Conservation (phyloP, 1,140 invertebrate species). For the Psilanteris sp. region DNA sequence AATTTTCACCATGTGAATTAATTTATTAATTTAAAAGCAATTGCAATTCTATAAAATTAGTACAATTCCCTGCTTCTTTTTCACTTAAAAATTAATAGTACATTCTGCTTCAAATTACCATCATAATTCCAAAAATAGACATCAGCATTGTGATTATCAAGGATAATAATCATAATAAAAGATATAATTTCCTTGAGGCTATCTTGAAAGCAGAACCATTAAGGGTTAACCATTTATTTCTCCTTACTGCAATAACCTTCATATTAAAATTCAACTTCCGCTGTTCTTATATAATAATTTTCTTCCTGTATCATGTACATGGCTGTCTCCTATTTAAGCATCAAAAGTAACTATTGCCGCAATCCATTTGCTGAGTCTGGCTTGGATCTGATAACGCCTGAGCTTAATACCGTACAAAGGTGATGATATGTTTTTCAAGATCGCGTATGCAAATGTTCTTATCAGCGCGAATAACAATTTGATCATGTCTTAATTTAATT, state of each 20-base stretch:
- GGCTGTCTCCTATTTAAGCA: slow-evolving; percentile 46
- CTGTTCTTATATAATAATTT: slow-evolving; percentile 24
- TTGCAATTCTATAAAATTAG: no score
- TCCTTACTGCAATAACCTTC: neutral
- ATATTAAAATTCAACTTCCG: slow-evolving; percentile 42
- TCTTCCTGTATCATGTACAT: slow-evolving; percentile 23
- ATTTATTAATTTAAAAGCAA: no score
- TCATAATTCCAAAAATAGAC: neutral
- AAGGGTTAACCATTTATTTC: slow-evolving; percentile 13
- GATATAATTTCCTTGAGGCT: slow-evolving; percentile 8
- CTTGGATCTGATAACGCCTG: slow-evolving; percentile 30
- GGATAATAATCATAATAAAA: slow-evolving; percentile 1
- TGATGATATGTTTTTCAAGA: slow-evolving; percentile 52
- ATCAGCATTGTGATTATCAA: neutral
- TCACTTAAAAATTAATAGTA: neutral
- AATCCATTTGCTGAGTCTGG: slow-evolving; percentile 39
- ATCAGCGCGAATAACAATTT: slow-evolving; percentile 48
- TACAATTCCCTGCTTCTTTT: no score
- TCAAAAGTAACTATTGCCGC: slow-evolving; percentile 45
- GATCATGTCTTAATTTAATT: slow-evolving; percentile 51
- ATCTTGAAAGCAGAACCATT: slow-evolving; percentile 11
- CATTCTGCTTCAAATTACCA: neutral
- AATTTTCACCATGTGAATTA: no score
- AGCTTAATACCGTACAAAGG: slow-evolving; percentile 32
- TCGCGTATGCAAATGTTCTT: slow-evolving; percentile 37